Evolutionary conservation across 2,797 vertebrate species (phyloP).

Genomic region (Sciurus vulgaris): DNA sequence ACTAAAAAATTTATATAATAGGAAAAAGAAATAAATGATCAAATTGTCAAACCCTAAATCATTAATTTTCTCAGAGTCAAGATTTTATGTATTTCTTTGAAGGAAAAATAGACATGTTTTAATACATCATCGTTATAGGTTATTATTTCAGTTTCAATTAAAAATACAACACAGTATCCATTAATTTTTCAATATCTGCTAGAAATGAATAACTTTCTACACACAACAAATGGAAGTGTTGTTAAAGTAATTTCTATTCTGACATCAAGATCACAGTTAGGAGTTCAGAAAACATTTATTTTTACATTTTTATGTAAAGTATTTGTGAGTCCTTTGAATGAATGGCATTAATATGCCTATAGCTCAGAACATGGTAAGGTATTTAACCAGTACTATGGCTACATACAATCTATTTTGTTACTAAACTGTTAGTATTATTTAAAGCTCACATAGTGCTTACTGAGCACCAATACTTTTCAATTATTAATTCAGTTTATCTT

Average conservation of each 20-base stretch:
- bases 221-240: conserved; percentile 5
- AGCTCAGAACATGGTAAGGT: not conserved
- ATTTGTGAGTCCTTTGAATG: not conserved
- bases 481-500: conserved; percentile 5
- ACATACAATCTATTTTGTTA: not conserved
- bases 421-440: not conserved
- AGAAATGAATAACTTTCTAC: conserved; percentile 23
- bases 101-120: conserved; percentile 43
- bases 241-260: conserved; percentile 30
- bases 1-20: not conserved
- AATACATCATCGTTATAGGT: conserved; percentile 41
- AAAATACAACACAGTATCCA: not conserved
- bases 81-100: conserved; percentile 17
- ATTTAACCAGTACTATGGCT: not conserved
- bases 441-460: not conserved
- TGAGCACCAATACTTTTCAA: not conserved
- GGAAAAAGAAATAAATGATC: not conserved
- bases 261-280: not conserved
- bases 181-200: conserved; percentile 52
- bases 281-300: conserved; percentile 34
- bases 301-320: conserved; percentile 5
- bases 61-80: conserved; percentile 53
- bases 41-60: not conserved
- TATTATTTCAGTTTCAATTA: conserved; percentile 49
- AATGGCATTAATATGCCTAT: conserved; percentile 19